phyloP scores from a whole-genome alignment of 2,888 invertebrate species.

The Rugalucina vietnamica region DNA sequence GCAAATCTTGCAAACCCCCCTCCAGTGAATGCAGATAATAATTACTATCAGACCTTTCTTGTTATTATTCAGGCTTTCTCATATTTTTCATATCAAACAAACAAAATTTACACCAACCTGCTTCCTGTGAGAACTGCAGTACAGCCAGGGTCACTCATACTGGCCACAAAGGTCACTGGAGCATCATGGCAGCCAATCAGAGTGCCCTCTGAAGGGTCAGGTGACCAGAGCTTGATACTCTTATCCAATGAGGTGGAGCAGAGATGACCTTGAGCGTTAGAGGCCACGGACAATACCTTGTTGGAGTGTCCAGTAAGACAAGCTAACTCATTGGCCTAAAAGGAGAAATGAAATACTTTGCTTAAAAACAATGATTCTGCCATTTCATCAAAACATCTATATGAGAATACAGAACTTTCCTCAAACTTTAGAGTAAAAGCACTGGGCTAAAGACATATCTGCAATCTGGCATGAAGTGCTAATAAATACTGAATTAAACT shows the following conservation, averaged over 20 bases:
- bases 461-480: no score
- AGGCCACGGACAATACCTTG: slow-evolving; percentile 77
- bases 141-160: slow-evolving; percentile 28
- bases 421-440: no score
- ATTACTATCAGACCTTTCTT: no score
- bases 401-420: no score
- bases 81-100: no score
- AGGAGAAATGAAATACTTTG: neutral
- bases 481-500: no score
- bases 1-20: no score
- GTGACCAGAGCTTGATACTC: slow-evolving; percentile 79
- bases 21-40: no score
- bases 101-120: slow-evolving; percentile 72
- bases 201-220: slow-evolving; percentile 55
- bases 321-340: slow-evolving; percentile 79
- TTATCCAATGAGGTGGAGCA: slow-evolving; percentile 78
- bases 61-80: no score
- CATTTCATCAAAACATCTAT: no score
- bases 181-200: slow-evolving; percentile 70
- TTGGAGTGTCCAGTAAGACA: slow-evolving; percentile 80
- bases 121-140: slow-evolving; percentile 69
- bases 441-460: no score
- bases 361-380: no score
- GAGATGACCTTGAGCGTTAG: slow-evolving; percentile 70
- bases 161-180: slow-evolving; percentile 71